Evolutionary conservation across 2,797 vertebrate species (phyloP).

Genomic region (Babyrousa celebensis): DNA sequence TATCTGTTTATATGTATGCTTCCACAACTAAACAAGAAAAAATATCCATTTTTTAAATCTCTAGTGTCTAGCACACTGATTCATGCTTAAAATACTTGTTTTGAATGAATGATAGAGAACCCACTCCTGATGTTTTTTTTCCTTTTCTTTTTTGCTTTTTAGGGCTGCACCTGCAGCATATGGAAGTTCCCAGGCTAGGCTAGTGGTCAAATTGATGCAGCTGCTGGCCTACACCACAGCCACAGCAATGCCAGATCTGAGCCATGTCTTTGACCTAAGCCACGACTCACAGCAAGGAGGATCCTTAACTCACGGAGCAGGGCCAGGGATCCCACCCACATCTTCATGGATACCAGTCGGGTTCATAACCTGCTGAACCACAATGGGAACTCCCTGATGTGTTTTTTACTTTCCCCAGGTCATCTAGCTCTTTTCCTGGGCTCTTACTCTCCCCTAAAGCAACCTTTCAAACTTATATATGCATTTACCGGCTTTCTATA

Average conservation of each 20-base stretch:
- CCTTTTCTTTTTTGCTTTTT: too few relatives aligned
- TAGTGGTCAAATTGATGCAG: too few relatives aligned
- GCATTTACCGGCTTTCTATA: slow-evolving; percentile 29
- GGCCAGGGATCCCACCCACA: too few relatives aligned
- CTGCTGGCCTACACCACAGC: too few relatives aligned
- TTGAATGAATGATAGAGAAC: slow-evolving; percentile 14
- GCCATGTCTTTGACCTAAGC: too few relatives aligned
- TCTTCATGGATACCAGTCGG: too few relatives aligned
- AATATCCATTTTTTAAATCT: slow-evolving; percentile 32
- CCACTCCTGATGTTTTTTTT: neutral
- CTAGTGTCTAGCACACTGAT: neutral
- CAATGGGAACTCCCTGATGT: neutral
- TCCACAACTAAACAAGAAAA: slow-evolving; percentile 19
- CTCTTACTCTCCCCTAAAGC: slow-evolving; percentile 42
- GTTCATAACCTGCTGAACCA: too few relatives aligned
- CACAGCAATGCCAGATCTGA: too few relatives aligned
- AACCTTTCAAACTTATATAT: slow-evolving; percentile 55
- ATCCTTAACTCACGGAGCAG: too few relatives aligned
- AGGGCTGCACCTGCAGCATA: too few relatives aligned
- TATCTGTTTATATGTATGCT: slow-evolving; percentile 22
- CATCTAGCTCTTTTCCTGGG: slow-evolving; percentile 48
- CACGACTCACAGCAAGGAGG: too few relatives aligned
- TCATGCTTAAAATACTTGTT: slow-evolving; percentile 58
- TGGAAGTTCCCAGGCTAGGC: too few relatives aligned
- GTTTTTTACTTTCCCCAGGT: neutral